A percentile compares a stretch with the other conserved stretches of the same genome.
Conservation (phyloP, 1,140 invertebrate genomes). For the Tetranychus urticae region DNA sequence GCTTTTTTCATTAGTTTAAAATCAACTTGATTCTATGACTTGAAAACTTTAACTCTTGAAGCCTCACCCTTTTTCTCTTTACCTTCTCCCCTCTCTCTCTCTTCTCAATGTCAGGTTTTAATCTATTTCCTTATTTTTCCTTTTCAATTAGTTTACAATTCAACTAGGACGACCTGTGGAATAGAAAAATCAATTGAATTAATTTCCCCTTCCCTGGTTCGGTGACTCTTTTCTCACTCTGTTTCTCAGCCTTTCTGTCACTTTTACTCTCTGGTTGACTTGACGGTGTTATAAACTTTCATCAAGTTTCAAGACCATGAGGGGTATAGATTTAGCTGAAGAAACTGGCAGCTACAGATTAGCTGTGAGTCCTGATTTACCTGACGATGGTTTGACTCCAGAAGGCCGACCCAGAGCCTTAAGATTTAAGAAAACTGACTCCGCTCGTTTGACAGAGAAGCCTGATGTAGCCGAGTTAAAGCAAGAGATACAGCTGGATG, state of each 20-base stretch:
- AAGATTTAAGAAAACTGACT: background rate
- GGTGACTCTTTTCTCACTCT: background rate
- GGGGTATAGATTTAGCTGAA: background rate
- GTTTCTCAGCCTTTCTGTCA: background rate
- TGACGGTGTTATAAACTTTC: background rate
- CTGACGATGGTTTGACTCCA: conserved; percentile 76
- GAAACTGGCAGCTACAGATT: conserved; percentile 64
- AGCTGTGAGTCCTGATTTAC: conserved; percentile 59
- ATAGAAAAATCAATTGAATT: background rate
- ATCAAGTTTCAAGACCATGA: background rate
- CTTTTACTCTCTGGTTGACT: background rate
- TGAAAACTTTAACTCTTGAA: too few relatives aligned
- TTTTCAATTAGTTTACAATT: background rate
- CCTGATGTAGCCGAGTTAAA: conserved; percentile 9
- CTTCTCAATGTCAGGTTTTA: background rate
- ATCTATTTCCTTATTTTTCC: background rate
- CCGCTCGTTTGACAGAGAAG: background rate
- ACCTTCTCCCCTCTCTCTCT: background rate
- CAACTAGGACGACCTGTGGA: background rate
- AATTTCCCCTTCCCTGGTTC: background rate
- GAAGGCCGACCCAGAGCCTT: conserved; percentile 42
- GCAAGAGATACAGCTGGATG: conserved; percentile 9
- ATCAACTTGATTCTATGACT: too few relatives aligned
- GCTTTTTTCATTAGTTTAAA: too few relatives aligned
- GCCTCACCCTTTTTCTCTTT: background rate